A percentile compares a stretch with the other conserved stretches of the same genome.
These are phyloP conservation scores for Sylvicola cinctus DNA, from an alignment of 2,888 invertebrate genomes.

Conservation along the genomic window DNA sequence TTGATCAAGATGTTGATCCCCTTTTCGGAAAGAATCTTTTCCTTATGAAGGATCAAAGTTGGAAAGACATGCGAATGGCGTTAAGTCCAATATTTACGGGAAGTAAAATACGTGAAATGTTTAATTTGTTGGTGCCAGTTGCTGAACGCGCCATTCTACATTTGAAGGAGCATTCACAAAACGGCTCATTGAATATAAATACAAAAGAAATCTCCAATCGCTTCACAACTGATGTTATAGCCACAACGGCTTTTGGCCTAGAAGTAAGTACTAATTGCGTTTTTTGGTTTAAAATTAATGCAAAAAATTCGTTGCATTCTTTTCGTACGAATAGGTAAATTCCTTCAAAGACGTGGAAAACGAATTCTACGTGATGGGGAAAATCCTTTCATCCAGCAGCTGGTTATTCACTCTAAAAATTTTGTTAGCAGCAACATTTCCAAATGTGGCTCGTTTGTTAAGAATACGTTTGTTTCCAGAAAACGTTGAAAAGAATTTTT, in stretches of 20 bases:
- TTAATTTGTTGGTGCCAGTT: neutral
- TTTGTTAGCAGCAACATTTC: neutral
- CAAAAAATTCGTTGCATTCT: too few species aligned
- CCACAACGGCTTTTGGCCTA: neutral
- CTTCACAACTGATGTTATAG: neutral
- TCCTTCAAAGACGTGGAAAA: neutral
- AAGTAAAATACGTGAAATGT: constrained; percentile 26
- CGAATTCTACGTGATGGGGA: neutral
- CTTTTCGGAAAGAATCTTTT: constrained; percentile 30
- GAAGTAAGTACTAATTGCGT: too few species aligned
- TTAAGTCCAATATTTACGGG: constrained; percentile 27
- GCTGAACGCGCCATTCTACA: neutral
- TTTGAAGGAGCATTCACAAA: neutral
- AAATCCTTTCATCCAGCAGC: neutral
- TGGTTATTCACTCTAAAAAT: neutral
- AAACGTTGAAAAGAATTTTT: neutral
- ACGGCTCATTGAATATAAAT: neutral
- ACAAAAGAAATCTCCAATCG: neutral
- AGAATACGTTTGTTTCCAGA: neutral
- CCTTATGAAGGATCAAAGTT: constrained; percentile 23
- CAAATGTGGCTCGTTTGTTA: neutral
- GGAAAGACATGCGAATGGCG: constrained; percentile 26
- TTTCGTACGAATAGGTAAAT: neutral
- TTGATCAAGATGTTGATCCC: constrained; percentile 24
- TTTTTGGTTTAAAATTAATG: too few species aligned